A percentile compares a stretch with the other conserved stretches of the same genome.
Evolutionary conservation across 2,113 vertebrate genomes (phyloP).

Genomic region (Hemibagrus wyckioides): DNA sequence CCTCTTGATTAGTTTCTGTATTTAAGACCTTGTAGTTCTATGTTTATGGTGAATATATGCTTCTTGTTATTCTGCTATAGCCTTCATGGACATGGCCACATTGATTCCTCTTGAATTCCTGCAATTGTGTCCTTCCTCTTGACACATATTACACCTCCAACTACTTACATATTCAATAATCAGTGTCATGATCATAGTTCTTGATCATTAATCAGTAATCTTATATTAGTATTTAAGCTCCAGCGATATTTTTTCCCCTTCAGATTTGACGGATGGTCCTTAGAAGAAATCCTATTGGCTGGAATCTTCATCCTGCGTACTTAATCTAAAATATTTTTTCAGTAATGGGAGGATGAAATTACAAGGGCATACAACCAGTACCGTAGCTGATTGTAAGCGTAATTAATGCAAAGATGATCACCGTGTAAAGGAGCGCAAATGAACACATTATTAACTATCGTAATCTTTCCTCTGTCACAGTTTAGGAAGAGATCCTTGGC

Average conservation of each 20-base stretch:
- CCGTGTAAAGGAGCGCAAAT: constrained; percentile 27
- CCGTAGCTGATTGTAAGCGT: constrained; percentile 14
- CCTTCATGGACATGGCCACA: not conserved
- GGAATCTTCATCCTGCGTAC: not conserved
- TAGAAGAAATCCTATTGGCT: not conserved
- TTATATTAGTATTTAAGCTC: constrained; percentile 33
- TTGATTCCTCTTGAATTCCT: not conserved
- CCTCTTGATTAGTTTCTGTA: not conserved
- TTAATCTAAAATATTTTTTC: constrained; percentile 1
- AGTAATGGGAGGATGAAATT: constrained; percentile 22
- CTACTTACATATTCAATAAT: constrained; percentile 28
- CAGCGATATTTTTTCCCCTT: constrained; percentile 45
- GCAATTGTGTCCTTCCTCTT: not conserved
- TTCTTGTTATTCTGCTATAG: not conserved
- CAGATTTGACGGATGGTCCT: constrained; percentile 17
- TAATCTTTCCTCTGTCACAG: constrained; percentile 6
- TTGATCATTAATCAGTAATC: constrained; percentile 42
- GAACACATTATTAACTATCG: constrained; percentile 23
- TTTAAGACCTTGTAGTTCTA: too few relatives aligned
- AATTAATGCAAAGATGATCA: constrained; percentile 43
- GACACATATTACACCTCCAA: not conserved
- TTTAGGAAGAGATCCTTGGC: constrained; percentile 21
- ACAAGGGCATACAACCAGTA: not conserved
- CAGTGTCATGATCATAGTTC: constrained; percentile 40
- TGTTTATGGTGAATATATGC: too few relatives aligned